These are phyloP conservation scores for Palloptera scutellata DNA, from an alignment of 2,888 invertebrate genomes.

Conservation along the genomic window DNA sequence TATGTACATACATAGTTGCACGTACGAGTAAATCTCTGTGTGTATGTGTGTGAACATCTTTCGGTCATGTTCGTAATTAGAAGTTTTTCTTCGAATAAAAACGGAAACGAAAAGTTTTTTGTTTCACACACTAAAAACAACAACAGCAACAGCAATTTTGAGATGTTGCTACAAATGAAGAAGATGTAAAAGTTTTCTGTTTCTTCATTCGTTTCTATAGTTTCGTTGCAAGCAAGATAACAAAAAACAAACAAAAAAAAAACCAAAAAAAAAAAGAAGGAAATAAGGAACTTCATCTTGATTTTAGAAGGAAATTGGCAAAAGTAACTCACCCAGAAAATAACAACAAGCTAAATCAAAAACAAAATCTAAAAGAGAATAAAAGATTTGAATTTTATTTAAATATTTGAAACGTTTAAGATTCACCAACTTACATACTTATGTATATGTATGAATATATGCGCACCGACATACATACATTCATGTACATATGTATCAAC, in stretches of 20 bases:
- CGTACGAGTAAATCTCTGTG: neutral
- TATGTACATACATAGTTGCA: conserved; percentile 1
- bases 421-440: neutral
- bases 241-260: conserved; percentile 5
- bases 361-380: neutral
- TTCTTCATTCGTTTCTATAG: too few relatives aligned
- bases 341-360: conserved; percentile 1
- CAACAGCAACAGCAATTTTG: conserved; percentile 13
- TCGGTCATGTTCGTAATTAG: conserved; percentile 59
- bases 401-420: neutral
- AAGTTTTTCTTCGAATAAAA: conserved; percentile 49
- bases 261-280: conserved; percentile 13
- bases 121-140: conserved; percentile 23
- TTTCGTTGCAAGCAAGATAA: neutral
- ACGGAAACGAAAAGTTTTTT: conserved; percentile 21
- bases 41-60: conserved; percentile 14
- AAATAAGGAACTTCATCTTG: conserved; percentile 15
- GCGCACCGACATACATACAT: neutral
- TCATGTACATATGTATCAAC: neutral
- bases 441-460: neutral
- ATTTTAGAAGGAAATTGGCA: conserved; percentile 22
- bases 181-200: too few relatives aligned
- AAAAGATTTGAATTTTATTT: too few relatives aligned
- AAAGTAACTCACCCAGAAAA: conserved; percentile 1
- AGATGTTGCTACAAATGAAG: too few relatives aligned